Conservation (phyloP, 2,888 invertebrate species). For the Brenthis hecate region DNA sequence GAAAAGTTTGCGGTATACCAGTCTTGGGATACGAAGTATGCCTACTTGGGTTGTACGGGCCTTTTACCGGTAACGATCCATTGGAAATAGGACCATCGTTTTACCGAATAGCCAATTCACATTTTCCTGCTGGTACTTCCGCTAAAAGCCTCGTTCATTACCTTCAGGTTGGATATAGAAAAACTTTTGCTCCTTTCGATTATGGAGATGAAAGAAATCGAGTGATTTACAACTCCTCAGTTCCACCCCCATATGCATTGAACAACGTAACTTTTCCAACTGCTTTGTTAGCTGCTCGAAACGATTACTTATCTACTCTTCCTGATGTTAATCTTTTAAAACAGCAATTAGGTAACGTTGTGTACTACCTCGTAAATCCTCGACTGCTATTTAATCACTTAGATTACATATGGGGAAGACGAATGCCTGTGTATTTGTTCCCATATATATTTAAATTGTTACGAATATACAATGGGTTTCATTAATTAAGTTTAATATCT, state of each 20-base stretch:
- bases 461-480: conserved; percentile 15
- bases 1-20: conserved; percentile 29
- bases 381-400: conserved; percentile 40
- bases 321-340: conserved; percentile 47
- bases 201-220: conserved; percentile 48
- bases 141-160: conserved; percentile 51
- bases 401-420: conserved; percentile 44
- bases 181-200: conserved; percentile 50
- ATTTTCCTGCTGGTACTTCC: conserved; percentile 52
- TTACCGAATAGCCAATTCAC: conserved; percentile 36
- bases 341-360: conserved; percentile 48
- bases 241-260: conserved; percentile 53
- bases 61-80: conserved; percentile 38
- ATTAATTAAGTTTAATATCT: background rate
- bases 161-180: conserved; percentile 45
- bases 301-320: conserved; percentile 50
- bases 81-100: conserved; percentile 43
- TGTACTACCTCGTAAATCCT: conserved; percentile 33
- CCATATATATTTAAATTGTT: conserved; percentile 36
- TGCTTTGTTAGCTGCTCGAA: conserved; percentile 47
- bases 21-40: conserved; percentile 35
- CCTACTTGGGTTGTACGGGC: conserved; percentile 23
- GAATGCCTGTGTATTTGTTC: conserved; percentile 38
- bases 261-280: conserved; percentile 49
- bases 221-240: conserved; percentile 43